Conservation (phyloP, 2,888 invertebrate species). For the Philonicus albiceps region DNA sequence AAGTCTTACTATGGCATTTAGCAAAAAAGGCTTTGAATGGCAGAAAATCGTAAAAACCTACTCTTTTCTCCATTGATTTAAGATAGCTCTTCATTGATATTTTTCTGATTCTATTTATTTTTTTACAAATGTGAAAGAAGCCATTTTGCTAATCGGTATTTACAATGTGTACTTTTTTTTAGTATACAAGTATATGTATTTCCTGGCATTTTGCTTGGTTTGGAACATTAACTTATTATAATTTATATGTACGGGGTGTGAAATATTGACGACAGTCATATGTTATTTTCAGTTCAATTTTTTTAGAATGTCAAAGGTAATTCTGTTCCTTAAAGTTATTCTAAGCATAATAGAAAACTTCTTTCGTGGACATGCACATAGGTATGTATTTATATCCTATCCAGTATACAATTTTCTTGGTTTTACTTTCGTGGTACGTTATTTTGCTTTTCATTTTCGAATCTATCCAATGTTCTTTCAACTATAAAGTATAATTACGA, state of each 20-base stretch:
- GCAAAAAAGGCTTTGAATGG: constrained; percentile 14
- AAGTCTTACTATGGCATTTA: constrained; percentile 20
- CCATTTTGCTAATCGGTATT: neutral
- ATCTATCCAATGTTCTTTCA: too few relatives aligned
- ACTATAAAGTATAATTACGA: too few relatives aligned
- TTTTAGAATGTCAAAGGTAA: neutral
- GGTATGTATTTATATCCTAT: too few relatives aligned
- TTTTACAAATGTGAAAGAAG: neutral
- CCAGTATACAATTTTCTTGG: too few relatives aligned
- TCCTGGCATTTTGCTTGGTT: neutral
- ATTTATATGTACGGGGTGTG: neutral
- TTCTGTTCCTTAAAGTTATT: too few relatives aligned
- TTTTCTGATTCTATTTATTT: neutral
- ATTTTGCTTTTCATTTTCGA: too few relatives aligned
- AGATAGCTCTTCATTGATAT: neutral
- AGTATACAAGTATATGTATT: neutral
- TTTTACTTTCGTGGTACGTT: too few relatives aligned
- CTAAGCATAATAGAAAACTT: too few relatives aligned
- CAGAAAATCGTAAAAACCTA: neutral
- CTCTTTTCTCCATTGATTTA: neutral
- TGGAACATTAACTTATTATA: neutral
- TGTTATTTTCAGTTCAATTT: neutral
- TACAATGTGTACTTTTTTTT: neutral
- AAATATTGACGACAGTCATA: neutral
- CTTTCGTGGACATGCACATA: too few relatives aligned